Evolutionary conservation across 2,113 vertebrate species (phyloP), one percentile per base, ranked within the genome.

Genomic region (Aegotheles bennettii): DNA sequence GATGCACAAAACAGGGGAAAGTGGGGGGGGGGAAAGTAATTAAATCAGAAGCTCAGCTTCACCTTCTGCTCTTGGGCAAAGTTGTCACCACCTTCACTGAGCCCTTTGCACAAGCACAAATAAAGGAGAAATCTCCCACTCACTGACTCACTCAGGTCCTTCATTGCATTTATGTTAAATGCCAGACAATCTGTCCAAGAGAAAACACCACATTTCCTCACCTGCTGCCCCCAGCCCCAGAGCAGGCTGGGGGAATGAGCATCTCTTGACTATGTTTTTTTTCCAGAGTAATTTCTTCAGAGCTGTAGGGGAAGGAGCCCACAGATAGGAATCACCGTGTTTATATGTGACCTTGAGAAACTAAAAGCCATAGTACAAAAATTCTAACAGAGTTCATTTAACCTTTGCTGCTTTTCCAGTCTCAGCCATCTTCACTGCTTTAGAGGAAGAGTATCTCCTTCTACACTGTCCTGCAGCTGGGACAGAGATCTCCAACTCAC

Each of bases 181-280:
- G 1, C 24, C n/a, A 59, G 23, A 33, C 25, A 64, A 8, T 5
- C 23, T 40, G 9, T 40, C 67, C 2, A 0, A 70, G 54, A 59
- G 15, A 33, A 82, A 80, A 14, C 0, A 0, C 17, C 29, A 26
- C 4, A 0, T 13, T 28, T 19, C 56, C 45, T 3, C 17, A 24
- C 45, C 25, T 47, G 33, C 47, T 61, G 28, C 28, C 50, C 70
- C 26, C 31, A 69, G 9, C 42, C 69, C 51, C 80, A 33, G 1
- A 2, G 10, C 19, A 40, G 31, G 18, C 36, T 19, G 14, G 47
- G 7, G 29, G 5, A 68, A 43, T 1, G 21, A 54, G 11, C 47
- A 36, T 8, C 43, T 26, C 43, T 13, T 35, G 9, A 13, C 23
- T 12, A 3, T 0, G 24, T 0, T 0, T 0, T n/a, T n/a, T 31